These are phyloP conservation scores for Noturus placidus DNA, from an alignment of 2,113 vertebrate genomes.

Conservation along the genomic window DNA sequence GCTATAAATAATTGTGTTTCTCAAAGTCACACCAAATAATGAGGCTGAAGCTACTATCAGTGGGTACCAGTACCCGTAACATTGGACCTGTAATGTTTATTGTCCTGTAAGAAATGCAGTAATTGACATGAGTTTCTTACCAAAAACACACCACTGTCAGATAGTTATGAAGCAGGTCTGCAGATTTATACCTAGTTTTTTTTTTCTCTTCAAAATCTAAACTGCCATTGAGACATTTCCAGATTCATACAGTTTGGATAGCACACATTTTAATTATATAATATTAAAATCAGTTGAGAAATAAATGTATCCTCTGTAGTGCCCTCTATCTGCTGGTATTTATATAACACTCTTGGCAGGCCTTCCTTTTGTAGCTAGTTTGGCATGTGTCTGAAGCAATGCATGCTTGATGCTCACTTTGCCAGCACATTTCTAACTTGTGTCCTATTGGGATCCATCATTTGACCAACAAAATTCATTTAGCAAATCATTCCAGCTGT, in stretches of 20 bases:
- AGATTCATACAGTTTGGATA: background rate
- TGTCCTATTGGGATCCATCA: conserved; percentile 69
- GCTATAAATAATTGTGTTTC: conserved; percentile 5
- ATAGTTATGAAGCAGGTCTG: background rate
- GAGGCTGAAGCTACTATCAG: background rate
- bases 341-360: conserved; percentile 71
- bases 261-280: background rate
- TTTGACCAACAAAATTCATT: conserved; percentile 66
- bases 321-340: conserved; percentile 64
- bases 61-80: background rate
- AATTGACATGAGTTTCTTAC: background rate
- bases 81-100: background rate
- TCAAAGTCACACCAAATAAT: background rate
- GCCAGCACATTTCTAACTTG: conserved; percentile 68
- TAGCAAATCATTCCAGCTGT: conserved; percentile 71
- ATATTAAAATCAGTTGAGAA: background rate
- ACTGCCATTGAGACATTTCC: background rate
- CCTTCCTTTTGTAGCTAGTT: conserved; percentile 67
- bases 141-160: background rate
- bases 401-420: conserved; percentile 67
- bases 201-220: background rate
- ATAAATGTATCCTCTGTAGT: conserved; percentile 57
- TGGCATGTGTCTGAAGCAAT: conserved; percentile 64
- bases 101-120: background rate
- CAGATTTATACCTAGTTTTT: background rate